Evolutionary conservation across 2,888 invertebrate genomes (phyloP).

Genomic region (Temnothorax ravouxi): DNA sequence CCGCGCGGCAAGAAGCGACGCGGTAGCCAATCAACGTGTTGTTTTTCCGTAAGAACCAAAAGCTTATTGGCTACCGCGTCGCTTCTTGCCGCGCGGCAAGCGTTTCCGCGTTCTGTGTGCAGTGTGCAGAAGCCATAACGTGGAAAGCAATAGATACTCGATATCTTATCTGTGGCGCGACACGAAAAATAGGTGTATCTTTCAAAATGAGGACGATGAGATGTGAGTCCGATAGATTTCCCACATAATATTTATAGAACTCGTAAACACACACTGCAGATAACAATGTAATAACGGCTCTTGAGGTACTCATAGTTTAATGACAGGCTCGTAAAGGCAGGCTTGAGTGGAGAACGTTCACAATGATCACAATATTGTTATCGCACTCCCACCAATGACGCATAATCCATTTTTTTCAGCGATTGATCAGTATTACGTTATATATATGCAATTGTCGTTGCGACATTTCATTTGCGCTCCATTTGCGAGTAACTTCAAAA

Average conservation of each 20-base stretch:
- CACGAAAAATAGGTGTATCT: neutral
- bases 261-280: conserved; percentile 4
- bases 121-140: too few relatives aligned
- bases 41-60: too few relatives aligned
- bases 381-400: neutral
- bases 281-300: conserved; percentile 31
- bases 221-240: neutral
- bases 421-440: neutral
- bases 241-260: conserved; percentile 21
- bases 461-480: neutral
- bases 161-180: conserved; percentile 13
- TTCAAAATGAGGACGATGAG: neutral
- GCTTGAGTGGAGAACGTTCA: conserved; percentile 2
- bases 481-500: conserved; percentile 6
- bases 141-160: neutral
- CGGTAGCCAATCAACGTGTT: too few relatives aligned
- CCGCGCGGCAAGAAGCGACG: too few relatives aligned
- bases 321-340: conserved; percentile 24
- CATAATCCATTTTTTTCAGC: neutral
- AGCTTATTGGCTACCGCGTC: too few relatives aligned
- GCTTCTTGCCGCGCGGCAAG: too few relatives aligned
- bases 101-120: too few relatives aligned
- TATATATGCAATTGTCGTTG: neutral
- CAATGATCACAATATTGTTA: conserved; percentile 6
- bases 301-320: conserved; percentile 17